Conservation (phyloP, 2,113 vertebrate genomes). For the Sander lucioperca region DNA sequence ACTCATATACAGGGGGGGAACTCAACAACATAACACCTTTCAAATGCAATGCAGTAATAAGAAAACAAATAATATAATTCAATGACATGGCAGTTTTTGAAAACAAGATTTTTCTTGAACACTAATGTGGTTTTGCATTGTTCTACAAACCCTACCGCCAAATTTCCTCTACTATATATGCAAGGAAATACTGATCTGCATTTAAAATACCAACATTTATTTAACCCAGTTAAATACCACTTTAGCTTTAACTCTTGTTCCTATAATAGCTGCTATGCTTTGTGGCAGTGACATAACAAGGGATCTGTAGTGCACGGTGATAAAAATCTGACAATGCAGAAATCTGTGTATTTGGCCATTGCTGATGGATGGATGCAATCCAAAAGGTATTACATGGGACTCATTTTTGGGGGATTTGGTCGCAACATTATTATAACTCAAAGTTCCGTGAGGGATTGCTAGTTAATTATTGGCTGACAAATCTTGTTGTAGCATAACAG, state of each 20-base stretch:
- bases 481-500: too few relatives aligned
- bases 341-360: background rate
- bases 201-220: too few relatives aligned
- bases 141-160: too few relatives aligned
- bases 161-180: background rate
- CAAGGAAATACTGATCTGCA: background rate
- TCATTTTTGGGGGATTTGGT: background rate
- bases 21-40: background rate
- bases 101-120: background rate
- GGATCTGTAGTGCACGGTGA: background rate
- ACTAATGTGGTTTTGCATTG: background rate
- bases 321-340: background rate
- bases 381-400: background rate
- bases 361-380: background rate
- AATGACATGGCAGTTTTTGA: background rate
- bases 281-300: background rate
- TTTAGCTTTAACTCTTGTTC: background rate
- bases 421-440: background rate
- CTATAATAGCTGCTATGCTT: background rate
- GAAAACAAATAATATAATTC: background rate
- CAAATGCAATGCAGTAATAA: background rate
- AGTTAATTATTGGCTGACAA: background rate
- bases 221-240: background rate
- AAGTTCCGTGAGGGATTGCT: background rate
- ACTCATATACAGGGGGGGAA: background rate